Percentiles rank a stretch among this genome's conserved stretches.
Evolutionary conservation across 1,140 invertebrate species (phyloP).

Genomic region (Drosophila quadrilineata): DNA sequence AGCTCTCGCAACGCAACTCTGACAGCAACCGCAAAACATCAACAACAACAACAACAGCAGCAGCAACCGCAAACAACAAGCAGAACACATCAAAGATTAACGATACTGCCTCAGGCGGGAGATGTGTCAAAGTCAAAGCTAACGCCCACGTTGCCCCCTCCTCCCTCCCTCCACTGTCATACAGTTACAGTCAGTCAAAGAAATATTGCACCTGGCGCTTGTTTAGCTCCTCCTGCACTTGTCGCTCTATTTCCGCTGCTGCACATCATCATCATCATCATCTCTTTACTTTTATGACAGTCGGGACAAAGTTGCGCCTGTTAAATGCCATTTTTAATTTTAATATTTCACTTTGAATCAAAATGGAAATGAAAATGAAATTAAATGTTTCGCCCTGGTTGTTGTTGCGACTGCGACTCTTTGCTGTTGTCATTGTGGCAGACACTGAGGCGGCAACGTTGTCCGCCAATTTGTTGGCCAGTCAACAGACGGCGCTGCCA

Average conservation of each 20-base stretch:
- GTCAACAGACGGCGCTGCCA: constrained; percentile 37
- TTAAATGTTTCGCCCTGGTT: constrained; percentile 51
- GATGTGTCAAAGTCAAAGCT: constrained; percentile 10
- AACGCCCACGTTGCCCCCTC: constrained; percentile 27
- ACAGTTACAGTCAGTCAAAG: no score
- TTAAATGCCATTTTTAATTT: constrained; percentile 76
- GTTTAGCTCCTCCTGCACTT: background rate
- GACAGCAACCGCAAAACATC: constrained; percentile 20
- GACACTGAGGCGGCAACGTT: constrained; percentile 56
- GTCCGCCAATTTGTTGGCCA: constrained; percentile 31
- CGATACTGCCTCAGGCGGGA: constrained; percentile 15
- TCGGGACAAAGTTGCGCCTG: constrained; percentile 62
- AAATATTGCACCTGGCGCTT: constrained; percentile 21
- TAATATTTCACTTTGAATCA: constrained; percentile 67
- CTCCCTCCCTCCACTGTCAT: no score
- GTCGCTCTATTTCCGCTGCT: background rate
- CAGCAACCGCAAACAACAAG: constrained; percentile 16
- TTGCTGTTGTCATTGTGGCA: constrained; percentile 26
- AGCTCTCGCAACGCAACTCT: constrained; percentile 21
- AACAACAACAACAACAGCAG: constrained; percentile 1
- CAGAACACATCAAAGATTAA: constrained; percentile 41
- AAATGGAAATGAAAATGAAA: constrained; percentile 76
- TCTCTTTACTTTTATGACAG: constrained; percentile 40
- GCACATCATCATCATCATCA: background rate
- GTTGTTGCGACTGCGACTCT: background rate